A percentile compares a stretch with the other conserved stretches of the same genome.
Conservation (phyloP, 2,888 invertebrate genomes). For the Tromatobia lineatoria region DNA sequence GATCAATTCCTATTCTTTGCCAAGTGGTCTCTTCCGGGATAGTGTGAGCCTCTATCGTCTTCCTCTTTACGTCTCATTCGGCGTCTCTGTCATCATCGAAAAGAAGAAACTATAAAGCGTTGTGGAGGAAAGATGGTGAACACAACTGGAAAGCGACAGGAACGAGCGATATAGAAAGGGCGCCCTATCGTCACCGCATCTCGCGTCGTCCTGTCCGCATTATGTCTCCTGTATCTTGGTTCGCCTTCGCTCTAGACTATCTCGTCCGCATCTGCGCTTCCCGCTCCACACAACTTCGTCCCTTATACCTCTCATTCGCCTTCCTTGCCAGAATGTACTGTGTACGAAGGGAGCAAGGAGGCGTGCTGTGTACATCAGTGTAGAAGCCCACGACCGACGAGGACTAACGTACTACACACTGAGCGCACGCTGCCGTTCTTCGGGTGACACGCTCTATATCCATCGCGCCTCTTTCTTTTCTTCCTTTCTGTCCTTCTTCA, state of each 20-base stretch:
- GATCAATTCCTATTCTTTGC: slow-evolving; percentile 69
- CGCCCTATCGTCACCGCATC: slow-evolving; percentile 73
- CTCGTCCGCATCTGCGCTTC: slow-evolving; percentile 72
- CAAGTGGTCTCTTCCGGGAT: slow-evolving; percentile 69
- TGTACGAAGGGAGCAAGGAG: slow-evolving; percentile 15
- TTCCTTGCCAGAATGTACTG: not conserved
- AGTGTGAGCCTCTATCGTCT: slow-evolving; percentile 42
- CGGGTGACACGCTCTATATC: slow-evolving; percentile 46
- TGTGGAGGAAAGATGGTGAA: slow-evolving; percentile 11
- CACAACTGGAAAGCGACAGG: slow-evolving; percentile 60
- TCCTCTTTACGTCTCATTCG: slow-evolving; percentile 53
- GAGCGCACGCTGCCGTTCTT: slow-evolving; percentile 25
- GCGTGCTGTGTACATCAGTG: slow-evolving; percentile 43
- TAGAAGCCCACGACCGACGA: slow-evolving; percentile 17
- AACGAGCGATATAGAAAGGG: slow-evolving; percentile 64
- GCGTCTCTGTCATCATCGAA: slow-evolving; percentile 44
- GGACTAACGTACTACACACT: slow-evolving; percentile 46
- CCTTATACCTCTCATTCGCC: slow-evolving; percentile 32
- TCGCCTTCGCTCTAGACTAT: slow-evolving; percentile 70
- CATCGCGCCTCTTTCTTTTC: slow-evolving; percentile 40
- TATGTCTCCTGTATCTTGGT: slow-evolving; percentile 72
- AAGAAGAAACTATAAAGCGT: slow-evolving; percentile 35
- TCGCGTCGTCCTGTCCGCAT: slow-evolving; percentile 75
- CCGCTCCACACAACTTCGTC: slow-evolving; percentile 23
- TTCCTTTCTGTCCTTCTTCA: slow-evolving; percentile 24